A percentile compares a stretch with the other conserved stretches of the same genome.
Evolutionary conservation across 1,140 invertebrate genomes (phyloP).

Genomic region (Cyphomyrmex costatus): DNA sequence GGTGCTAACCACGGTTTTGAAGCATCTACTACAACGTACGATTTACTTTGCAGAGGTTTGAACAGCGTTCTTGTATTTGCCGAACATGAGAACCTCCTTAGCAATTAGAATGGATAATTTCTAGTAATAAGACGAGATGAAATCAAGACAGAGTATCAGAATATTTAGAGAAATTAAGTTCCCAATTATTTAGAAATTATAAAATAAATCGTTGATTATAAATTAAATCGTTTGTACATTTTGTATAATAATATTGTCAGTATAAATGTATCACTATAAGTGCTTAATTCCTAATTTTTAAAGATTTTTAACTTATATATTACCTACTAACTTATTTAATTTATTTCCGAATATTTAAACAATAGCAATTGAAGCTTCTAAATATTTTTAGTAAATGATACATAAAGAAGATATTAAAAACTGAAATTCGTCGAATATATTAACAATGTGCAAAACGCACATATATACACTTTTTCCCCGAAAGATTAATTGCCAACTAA

Average conservation of each 20-base stretch:
- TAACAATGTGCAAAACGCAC: constrained; percentile 23
- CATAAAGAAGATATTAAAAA: constrained; percentile 27
- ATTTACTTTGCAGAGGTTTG: neutral
- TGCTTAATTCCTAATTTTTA: neutral
- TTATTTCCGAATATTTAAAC: too few relatives aligned
- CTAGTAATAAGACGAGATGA: neutral
- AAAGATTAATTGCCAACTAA: constrained; percentile 57
- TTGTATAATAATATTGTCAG: neutral
- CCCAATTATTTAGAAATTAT: neutral
- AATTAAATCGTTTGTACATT: constrained; percentile 1
- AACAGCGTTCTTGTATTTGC: constrained; percentile 21
- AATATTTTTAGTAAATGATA: constrained; percentile 23
- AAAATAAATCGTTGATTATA: too few relatives aligned
- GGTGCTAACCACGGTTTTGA: too few relatives aligned
- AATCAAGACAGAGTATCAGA: neutral
- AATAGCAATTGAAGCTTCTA: too few relatives aligned
- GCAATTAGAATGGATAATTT: neutral
- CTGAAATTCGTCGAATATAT: neutral
- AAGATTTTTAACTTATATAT: neutral
- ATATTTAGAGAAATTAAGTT: neutral
- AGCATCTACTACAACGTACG: neutral
- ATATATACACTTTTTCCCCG: neutral
- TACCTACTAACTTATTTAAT: neutral
- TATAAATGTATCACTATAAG: neutral
- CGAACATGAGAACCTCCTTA: neutral